Base-by-base conservation (phyloP, 2,888 invertebrate genomes). In the Pachymerium ferrugineum region DNA sequence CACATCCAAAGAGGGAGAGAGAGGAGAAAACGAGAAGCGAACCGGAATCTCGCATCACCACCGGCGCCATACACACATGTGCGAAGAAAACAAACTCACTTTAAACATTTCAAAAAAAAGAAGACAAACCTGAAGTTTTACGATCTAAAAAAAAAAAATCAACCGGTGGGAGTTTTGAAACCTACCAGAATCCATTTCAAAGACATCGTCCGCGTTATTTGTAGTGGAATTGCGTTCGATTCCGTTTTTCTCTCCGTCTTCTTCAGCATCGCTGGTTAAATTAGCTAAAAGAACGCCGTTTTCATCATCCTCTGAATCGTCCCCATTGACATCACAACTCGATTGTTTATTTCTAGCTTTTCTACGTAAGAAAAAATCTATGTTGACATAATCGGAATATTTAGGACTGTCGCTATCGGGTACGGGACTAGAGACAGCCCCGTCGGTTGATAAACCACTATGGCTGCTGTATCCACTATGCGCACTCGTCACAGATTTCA, bases 381-480 rank as follows among this genome's bases (percentile, higher is more conserved):
- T 93, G 84, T 94, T 94, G 83, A 93, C 93, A 84, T 94, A 94
- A 84, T 94, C 93, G 77, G 92, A 91, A 77, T 90, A 77, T 73
- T 78, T 78, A 35, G 78, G 76, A 35, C 77, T 74, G 74, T 74
- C 77, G 74, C 77, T 76, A 47, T 78, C 78, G 2, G 78, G 78
- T 16, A 78, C 69, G 4, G 79, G 78, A 75, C 78, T 78, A 28
- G 78, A 77, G 6, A 78, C 77, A 28, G 78, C 78, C 14, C 75
- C 68, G 73, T 75, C 70, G 25, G 42, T 75, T 35, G 70, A 28
- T 25, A 73, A 10, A 19, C 71, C 42, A 62, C 68, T 30, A 72
- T 73, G 71, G 42, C 76, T 31, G 74, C 75, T 3, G 77, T 78
- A 47, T 75, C 76, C 19, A 74, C 77, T 79, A 47, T 79, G 78